Conservation (phyloP, 2,888 invertebrate species). For the Agrochola lychnidis region DNA sequence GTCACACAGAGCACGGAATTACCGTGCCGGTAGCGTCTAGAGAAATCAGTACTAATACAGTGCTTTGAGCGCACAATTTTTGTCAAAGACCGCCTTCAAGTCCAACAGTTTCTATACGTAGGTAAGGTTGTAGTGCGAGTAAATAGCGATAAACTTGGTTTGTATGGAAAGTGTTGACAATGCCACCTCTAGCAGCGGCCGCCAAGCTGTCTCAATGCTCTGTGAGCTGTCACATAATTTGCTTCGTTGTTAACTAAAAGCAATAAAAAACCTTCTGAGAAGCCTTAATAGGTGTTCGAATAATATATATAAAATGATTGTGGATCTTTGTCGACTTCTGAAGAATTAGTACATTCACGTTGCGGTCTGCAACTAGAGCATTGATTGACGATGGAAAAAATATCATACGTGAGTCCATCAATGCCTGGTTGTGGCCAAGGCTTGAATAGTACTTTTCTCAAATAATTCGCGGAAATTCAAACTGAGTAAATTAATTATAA, state of each 20-base stretch:
- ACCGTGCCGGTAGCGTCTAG: not conserved
- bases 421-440: no score
- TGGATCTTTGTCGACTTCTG: not conserved
- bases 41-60: not conserved
- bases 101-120: not conserved
- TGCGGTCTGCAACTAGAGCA: no score
- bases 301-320: not conserved
- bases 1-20: not conserved
- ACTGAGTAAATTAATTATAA: no score
- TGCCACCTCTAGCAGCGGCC: not conserved
- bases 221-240: not conserved
- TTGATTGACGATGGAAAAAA: no score
- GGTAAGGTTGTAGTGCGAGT: not conserved
- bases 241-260: not conserved
- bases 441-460: no score
- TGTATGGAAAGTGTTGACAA: not conserved
- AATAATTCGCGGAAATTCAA: no score
- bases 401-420: no score
- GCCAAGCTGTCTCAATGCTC: not conserved
- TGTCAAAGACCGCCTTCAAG: not conserved
- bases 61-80: not conserved
- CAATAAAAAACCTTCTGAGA: not conserved
- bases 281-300: no score
- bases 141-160: not conserved
- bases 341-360: not conserved